phyloP scores from a whole-genome alignment of 2,113 vertebrate genomes.

The Sialia sialis region DNA sequence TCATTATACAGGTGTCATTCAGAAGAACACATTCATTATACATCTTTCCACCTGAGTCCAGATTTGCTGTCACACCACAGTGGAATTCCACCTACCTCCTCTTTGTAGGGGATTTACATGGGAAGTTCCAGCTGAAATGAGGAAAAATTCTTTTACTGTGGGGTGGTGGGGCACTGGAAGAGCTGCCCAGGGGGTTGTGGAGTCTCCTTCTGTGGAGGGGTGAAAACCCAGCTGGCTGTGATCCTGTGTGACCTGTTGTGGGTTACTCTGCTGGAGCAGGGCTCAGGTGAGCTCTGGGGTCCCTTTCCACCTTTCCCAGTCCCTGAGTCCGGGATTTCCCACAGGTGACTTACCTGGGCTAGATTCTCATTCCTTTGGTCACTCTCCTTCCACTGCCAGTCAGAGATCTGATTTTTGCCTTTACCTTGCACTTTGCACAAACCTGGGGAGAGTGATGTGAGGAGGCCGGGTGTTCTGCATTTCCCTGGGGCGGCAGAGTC shows the following conservation, averaged over 20 bases:
- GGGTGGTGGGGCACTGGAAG: not conserved
- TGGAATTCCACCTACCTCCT: not conserved
- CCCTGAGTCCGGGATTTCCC: not conserved
- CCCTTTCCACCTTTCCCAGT: not conserved
- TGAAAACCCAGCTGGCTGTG: not conserved
- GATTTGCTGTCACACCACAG: not conserved
- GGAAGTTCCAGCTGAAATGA: not conserved
- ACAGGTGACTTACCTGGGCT: accelerated
- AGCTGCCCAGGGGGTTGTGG: not conserved
- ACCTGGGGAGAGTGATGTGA: accelerated
- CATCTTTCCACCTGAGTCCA: not conserved
- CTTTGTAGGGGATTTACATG: not conserved
- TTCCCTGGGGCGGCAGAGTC: not conserved
- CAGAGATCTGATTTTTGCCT: not conserved
- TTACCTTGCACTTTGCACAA: not conserved
- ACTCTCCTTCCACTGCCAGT: accelerated
- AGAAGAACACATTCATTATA: not conserved
- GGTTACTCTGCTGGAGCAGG: not conserved
- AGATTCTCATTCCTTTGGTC: not conserved
- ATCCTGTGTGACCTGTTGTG: not conserved
- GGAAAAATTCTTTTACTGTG: not conserved
- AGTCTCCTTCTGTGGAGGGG: not conserved
- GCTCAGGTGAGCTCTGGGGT: not conserved
- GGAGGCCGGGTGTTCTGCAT: accelerated
- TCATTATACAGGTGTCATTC: not conserved